phyloP scores from a whole-genome alignment of 2,797 vertebrate genomes.

The Pangasius mekongensis region DNA sequence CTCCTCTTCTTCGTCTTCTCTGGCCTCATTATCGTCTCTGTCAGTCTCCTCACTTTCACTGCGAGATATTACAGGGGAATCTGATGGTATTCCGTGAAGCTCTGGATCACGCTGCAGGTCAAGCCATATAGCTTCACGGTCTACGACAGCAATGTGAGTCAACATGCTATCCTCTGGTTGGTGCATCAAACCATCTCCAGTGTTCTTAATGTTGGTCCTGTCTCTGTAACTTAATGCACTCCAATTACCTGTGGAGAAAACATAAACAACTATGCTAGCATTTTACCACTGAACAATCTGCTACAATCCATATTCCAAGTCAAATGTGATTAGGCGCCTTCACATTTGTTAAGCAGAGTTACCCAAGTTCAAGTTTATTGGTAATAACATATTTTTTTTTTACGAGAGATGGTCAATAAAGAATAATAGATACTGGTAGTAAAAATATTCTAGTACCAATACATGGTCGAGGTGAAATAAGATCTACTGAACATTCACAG shows the following conservation, averaged over 20 bases:
- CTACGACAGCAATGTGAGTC: conserved; percentile 80
- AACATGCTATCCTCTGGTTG: conserved; percentile 73
- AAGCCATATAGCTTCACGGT: conserved; percentile 91
- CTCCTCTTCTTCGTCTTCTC: conserved; percentile 68
- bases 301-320: neutral
- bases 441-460: neutral
- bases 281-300: neutral
- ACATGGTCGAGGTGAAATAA: neutral
- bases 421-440: neutral
- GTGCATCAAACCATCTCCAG: conserved; percentile 63
- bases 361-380: neutral
- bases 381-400: neutral
- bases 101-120: conserved; percentile 86
- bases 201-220: conserved; percentile 69
- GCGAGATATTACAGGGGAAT: conserved; percentile 61
- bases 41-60: conserved; percentile 67
- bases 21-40: conserved; percentile 47
- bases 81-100: conserved; percentile 42
- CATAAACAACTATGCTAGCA: neutral
- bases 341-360: neutral
- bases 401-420: neutral
- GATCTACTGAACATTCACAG: neutral
- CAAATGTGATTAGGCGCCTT: neutral
- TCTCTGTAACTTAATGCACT: conserved; percentile 76
- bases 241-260: conserved; percentile 76